These are phyloP conservation scores for Unio pictorum DNA, from an alignment of 2,888 invertebrate species.

Conservation along the genomic window DNA sequence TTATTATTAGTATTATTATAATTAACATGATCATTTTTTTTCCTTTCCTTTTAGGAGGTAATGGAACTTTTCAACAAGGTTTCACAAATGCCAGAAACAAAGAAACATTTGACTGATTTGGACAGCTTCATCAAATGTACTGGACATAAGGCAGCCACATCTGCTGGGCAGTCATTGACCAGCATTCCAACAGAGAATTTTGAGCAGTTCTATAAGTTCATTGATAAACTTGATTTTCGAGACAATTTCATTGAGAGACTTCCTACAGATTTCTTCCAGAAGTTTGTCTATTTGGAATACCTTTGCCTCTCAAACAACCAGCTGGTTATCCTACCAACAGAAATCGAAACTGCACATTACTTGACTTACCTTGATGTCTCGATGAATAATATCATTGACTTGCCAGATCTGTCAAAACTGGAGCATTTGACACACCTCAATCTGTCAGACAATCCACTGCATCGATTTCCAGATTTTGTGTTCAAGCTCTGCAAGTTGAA, in stretches of 20 bases:
- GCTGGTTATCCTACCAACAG: conserved; percentile 31
- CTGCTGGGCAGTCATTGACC: conserved; percentile 24
- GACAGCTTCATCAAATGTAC: conserved; percentile 34
- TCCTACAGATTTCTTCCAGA: conserved; percentile 31
- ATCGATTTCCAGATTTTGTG: conserved; percentile 36
- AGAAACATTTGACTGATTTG: conserved; percentile 4
- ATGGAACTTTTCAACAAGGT: conserved; percentile 4
- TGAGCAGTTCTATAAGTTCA: conserved; percentile 22
- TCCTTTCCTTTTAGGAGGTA: no score
- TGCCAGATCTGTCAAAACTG: conserved; percentile 35
- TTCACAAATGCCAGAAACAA: conserved; percentile 3
- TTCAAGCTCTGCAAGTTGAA: conserved; percentile 32
- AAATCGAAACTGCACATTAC: conserved; percentile 13
- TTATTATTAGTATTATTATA: no score
- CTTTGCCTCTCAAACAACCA: conserved; percentile 49
- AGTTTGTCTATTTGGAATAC: conserved; percentile 23
- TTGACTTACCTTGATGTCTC: conserved; percentile 34
- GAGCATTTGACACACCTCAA: conserved; percentile 39
- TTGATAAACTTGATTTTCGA: conserved; percentile 47
- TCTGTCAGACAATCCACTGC: conserved; percentile 54
- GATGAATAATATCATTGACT: conserved; percentile 31
- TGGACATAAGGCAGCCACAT: conserved; percentile 39
- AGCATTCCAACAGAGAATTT: conserved; percentile 26
- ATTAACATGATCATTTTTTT: no score
- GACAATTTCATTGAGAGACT: conserved; percentile 41